Conservation (phyloP, 2,113 vertebrate genomes). For the Ctenodactylus gundi region DNA sequence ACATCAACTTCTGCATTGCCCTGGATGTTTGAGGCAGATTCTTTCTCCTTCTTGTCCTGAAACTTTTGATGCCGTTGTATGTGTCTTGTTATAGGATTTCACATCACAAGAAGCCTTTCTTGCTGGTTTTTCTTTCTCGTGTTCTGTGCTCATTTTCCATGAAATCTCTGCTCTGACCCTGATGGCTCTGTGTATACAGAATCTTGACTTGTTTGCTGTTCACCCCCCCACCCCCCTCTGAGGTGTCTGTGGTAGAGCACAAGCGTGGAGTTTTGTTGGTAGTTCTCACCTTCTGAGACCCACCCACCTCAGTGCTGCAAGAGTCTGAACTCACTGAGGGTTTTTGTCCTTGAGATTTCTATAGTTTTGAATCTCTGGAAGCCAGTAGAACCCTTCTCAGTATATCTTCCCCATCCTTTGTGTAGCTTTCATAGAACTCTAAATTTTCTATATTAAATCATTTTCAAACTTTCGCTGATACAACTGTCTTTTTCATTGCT, state of each 20-base stretch:
- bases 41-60: background rate
- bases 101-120: rapidly evolving
- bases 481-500: background rate
- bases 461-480: background rate
- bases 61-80: background rate
- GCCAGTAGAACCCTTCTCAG: background rate
- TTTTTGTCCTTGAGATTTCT: background rate
- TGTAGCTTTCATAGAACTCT: background rate
- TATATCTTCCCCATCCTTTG: background rate
- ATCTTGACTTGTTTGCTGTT: background rate
- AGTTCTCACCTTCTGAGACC: background rate
- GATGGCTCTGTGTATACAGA: background rate
- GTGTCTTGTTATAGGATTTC: background rate
- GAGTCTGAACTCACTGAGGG: background rate
- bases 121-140: background rate
- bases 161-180: background rate
- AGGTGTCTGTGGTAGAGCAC: background rate
- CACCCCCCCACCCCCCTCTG: rapidly evolving
- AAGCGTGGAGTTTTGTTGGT: background rate
- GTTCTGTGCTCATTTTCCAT: background rate
- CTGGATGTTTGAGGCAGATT: background rate
- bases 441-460: background rate
- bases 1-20: background rate
- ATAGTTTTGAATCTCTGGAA: background rate
- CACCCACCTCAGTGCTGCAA: background rate